Evolutionary conservation across 1,140 invertebrate genomes (phyloP).

Genomic region (Kradibia gibbosae): DNA sequence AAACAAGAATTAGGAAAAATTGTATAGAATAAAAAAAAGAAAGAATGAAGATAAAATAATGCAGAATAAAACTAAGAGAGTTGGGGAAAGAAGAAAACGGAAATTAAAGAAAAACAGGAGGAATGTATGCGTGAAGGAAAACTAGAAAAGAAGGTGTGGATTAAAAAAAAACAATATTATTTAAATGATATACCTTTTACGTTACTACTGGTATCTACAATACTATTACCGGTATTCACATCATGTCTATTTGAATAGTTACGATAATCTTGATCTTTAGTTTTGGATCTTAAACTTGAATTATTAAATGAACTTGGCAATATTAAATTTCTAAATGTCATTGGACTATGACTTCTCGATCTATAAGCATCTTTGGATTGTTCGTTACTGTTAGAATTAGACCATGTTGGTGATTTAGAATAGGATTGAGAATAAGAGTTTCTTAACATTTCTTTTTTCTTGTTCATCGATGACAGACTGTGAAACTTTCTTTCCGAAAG

Average conservation of each 20-base stretch:
- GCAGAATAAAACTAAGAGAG: no score
- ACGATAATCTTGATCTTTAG: constrained; percentile 67
- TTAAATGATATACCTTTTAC: constrained; percentile 71
- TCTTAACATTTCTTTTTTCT: constrained; percentile 66
- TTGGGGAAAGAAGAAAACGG: no score
- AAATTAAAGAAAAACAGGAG: no score
- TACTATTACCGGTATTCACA: constrained; percentile 66
- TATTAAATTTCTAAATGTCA: constrained; percentile 57
- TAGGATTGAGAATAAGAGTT: constrained; percentile 56
- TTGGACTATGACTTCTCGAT: constrained; percentile 63
- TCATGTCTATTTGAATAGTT: constrained; percentile 48
- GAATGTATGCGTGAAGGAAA: no score
- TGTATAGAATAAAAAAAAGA: no score
- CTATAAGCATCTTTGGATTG: constrained; percentile 66
- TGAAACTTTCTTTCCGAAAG: constrained; percentile 56
- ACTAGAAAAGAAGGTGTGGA: no score
- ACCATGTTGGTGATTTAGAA: constrained; percentile 63
- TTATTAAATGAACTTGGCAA: constrained; percentile 52
- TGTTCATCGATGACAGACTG: constrained; percentile 67
- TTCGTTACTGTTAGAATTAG: constrained; percentile 64
- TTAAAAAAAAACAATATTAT: no score
- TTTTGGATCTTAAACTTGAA: constrained; percentile 68
- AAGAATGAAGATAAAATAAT: no score
- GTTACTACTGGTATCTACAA: constrained; percentile 80
- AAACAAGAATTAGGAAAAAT: no score